Percentiles rank a stretch among this genome's conserved stretches.
Evolutionary conservation across 2,888 invertebrate genomes (phyloP).

Genomic region (Drosophila multiciliata): DNA sequence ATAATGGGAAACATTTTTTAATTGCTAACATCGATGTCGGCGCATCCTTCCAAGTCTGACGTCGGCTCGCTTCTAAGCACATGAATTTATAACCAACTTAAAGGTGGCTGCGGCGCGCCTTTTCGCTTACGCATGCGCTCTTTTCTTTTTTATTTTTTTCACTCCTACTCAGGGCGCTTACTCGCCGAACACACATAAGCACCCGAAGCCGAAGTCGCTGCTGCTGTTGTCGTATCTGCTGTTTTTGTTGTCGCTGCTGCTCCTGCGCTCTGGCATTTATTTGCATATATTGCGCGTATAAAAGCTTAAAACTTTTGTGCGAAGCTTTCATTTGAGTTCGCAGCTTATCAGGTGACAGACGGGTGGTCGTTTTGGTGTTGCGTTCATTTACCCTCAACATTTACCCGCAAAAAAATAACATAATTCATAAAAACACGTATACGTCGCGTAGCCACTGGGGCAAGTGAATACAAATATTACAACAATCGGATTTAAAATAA

Average conservation of each 20-base stretch:
- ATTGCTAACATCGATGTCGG: conserved; percentile 14
- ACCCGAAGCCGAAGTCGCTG: conserved; percentile 3
- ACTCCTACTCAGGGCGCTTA: conserved; percentile 25
- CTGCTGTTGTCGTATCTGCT: conserved; percentile 19
- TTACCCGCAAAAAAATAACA: conserved; percentile 46
- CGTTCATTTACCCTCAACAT: conserved; percentile 18
- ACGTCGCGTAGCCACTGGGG: conserved; percentile 59
- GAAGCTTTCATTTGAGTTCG: conserved; percentile 79
- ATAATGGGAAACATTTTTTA: conserved; percentile 19
- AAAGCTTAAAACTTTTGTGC: conserved; percentile 70
- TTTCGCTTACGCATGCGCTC: conserved; percentile 66
- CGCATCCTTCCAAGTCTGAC: conserved; percentile 46
- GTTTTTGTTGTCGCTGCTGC: conserved; percentile 22
- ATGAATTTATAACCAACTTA: background rate
- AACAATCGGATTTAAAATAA: conserved; percentile 8
- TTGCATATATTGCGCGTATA: conserved; percentile 72
- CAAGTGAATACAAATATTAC: conserved; percentile 36
- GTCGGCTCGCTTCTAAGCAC: conserved; percentile 32
- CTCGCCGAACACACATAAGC: conserved; percentile 15
- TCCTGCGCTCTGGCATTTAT: conserved; percentile 49
- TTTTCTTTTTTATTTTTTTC: conserved; percentile 7
- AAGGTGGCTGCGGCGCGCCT: conserved; percentile 50
- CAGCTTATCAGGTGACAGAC: conserved; percentile 70
- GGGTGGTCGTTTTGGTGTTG: conserved; percentile 33
- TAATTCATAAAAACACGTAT: conserved; percentile 52